Conservation (phyloP, 2,888 invertebrate species). For the Dorcus hopei region DNA sequence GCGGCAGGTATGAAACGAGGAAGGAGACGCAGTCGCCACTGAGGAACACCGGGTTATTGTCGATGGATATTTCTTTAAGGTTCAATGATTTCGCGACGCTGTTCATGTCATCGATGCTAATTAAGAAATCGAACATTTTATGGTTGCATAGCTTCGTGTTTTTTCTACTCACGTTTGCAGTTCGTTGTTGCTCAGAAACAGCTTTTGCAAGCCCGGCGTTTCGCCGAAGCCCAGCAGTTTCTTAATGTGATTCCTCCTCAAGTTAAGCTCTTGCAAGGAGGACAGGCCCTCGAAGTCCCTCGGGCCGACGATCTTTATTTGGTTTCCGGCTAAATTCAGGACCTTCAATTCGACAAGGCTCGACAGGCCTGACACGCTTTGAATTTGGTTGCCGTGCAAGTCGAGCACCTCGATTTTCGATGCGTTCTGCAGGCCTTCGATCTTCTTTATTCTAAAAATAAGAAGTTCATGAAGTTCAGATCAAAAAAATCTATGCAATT, state of each 20-base stretch:
- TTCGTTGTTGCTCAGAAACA: slow-evolving; percentile 82
- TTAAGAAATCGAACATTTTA: neutral
- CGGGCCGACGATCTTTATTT: slow-evolving; percentile 71
- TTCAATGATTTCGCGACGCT: slow-evolving; percentile 75
- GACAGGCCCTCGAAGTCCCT: slow-evolving; percentile 76
- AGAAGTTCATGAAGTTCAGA: neutral
- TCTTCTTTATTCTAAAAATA: slow-evolving; percentile 65
- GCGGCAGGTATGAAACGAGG: slow-evolving; percentile 75
- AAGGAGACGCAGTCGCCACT: slow-evolving; percentile 81
- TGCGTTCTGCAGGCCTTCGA: slow-evolving; percentile 71
- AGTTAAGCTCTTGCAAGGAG: slow-evolving; percentile 80
- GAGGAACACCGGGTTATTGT: slow-evolving; percentile 78
- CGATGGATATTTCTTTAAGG: slow-evolving; percentile 80
- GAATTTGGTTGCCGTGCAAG: slow-evolving; percentile 88
- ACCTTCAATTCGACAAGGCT: slow-evolving; percentile 77
- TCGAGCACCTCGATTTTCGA: slow-evolving; percentile 85
- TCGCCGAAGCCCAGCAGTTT: slow-evolving; percentile 78
- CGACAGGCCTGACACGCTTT: slow-evolving; percentile 63
- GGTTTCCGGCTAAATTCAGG: slow-evolving; percentile 89
- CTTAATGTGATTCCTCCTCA: slow-evolving; percentile 80
- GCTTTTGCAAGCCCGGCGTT: slow-evolving; percentile 70
- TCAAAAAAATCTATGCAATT: neutral
- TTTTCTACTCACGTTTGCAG: slow-evolving; percentile 56
- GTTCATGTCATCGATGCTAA: slow-evolving; percentile 81
- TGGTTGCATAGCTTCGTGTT: slow-evolving; percentile 20